Conservation (phyloP, 2,113 vertebrate species). For the Bostrychus sinensis region DNA sequence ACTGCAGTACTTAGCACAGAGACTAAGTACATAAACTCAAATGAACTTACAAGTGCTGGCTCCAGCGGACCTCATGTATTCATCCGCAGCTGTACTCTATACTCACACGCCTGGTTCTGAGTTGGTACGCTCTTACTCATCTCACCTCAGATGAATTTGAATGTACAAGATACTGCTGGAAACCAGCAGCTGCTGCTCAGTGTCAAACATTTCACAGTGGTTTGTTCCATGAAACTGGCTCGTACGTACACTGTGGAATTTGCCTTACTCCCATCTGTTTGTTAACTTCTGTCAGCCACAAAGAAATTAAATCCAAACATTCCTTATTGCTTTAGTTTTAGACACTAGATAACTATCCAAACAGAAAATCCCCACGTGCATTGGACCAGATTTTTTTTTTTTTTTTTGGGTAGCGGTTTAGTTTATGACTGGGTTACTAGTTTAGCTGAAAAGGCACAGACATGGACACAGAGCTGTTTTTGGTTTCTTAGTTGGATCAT, state of each 20-base stretch:
- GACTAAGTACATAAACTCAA: background rate
- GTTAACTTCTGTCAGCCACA: conserved; percentile 32
- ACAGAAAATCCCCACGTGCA: no score
- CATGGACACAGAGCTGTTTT: no score
- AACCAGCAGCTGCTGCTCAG: conserved; percentile 6
- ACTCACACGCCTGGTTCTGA: background rate
- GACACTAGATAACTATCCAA: no score
- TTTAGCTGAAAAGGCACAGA: no score
- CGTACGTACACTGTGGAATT: background rate
- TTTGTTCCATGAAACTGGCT: background rate
- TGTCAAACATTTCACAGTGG: conserved; percentile 11
- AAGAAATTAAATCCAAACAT: no score
- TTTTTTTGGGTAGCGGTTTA: no score
- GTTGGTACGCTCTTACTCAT: background rate
- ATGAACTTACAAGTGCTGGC: background rate
- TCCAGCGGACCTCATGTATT: background rate
- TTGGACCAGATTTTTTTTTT: no score
- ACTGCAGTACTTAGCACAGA: background rate
- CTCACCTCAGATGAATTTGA: background rate
- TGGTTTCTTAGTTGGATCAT: no score
- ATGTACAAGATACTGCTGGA: background rate
- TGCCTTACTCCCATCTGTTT: background rate
- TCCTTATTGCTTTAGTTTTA: no score
- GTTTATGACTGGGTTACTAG: no score
- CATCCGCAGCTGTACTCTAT: background rate